Conservation (phyloP, 2,797 vertebrate species). For the Limosa lapponica region DNA sequence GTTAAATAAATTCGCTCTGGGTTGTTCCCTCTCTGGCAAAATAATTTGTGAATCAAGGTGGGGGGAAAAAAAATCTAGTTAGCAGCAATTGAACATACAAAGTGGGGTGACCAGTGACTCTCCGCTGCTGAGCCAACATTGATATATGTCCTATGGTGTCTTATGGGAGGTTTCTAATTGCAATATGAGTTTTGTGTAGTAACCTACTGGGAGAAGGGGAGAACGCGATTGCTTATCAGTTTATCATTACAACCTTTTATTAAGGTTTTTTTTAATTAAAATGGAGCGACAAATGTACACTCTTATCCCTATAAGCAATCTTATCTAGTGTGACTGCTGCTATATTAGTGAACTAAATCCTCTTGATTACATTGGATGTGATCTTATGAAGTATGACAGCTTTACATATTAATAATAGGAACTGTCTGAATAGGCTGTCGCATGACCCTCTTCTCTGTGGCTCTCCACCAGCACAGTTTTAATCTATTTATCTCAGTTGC, state of each 20-base stretch:
- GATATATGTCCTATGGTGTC: slow-evolving; percentile 53
- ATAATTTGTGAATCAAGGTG: slow-evolving; percentile 36
- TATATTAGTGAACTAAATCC: slow-evolving; percentile 73
- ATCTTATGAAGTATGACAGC: slow-evolving; percentile 75
- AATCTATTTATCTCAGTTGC: slow-evolving; percentile 47
- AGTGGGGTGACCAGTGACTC: slow-evolving; percentile 38
- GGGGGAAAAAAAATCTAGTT: slow-evolving; percentile 27
- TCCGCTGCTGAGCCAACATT: slow-evolving; percentile 19
- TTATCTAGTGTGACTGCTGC: slow-evolving; percentile 69
- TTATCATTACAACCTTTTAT: slow-evolving; percentile 75
- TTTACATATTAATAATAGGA: slow-evolving; percentile 72
- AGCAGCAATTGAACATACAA: slow-evolving; percentile 21
- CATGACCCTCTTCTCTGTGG: slow-evolving; percentile 57
- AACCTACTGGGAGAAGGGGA: slow-evolving; percentile 57
- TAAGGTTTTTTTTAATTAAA: slow-evolving; percentile 76
- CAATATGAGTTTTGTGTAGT: slow-evolving; percentile 50
- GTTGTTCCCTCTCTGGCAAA: slow-evolving; percentile 38
- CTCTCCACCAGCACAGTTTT: slow-evolving; percentile 47
- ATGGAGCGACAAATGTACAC: slow-evolving; percentile 65
- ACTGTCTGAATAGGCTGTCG: slow-evolving; percentile 55
- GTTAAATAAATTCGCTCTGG: slow-evolving; percentile 62
- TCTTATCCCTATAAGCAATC: slow-evolving; percentile 73
- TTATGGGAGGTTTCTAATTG: slow-evolving; percentile 64
- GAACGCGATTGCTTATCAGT: slow-evolving; percentile 63
- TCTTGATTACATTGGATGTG: slow-evolving; percentile 71